These are phyloP conservation scores for Archilochus colubris DNA, from an alignment of 2,113 vertebrate species.

Conservation along the genomic window DNA sequence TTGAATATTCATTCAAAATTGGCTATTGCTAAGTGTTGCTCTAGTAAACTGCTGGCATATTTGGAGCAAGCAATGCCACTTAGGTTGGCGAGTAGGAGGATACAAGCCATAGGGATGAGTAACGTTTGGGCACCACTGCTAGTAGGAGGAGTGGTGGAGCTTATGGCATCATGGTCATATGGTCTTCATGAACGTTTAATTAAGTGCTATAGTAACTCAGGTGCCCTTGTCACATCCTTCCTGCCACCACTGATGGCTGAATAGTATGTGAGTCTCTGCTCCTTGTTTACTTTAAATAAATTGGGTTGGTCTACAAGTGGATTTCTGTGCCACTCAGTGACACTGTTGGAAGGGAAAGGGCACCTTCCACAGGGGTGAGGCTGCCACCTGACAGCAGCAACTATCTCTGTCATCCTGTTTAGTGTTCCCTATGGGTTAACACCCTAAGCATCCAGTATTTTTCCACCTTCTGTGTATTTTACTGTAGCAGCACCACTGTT, in stretches of 20 bases:
- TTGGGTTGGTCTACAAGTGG: neutral
- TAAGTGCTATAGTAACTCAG: neutral
- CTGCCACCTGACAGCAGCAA: neutral
- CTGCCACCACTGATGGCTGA: neutral
- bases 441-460: conserved; percentile 15
- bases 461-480: conserved; percentile 9
- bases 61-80: neutral
- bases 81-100: neutral
- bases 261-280: neutral
- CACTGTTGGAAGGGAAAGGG: neutral
- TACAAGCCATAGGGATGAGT: neutral
- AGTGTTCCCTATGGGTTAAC: conserved; percentile 8
- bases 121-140: neutral
- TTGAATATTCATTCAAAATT: neutral
- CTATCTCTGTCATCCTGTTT: conserved; percentile 16
- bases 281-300: neutral
- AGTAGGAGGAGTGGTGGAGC: neutral
- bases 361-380: neutral
- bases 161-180: neutral
- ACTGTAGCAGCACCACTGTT: neutral
- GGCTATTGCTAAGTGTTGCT: neutral
- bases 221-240: neutral
- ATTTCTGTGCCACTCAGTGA: neutral
- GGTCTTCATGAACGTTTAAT: neutral
- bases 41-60: neutral